phyloP scores from a whole-genome alignment of 2,888 invertebrate species.

The Eupsilia transversa region DNA sequence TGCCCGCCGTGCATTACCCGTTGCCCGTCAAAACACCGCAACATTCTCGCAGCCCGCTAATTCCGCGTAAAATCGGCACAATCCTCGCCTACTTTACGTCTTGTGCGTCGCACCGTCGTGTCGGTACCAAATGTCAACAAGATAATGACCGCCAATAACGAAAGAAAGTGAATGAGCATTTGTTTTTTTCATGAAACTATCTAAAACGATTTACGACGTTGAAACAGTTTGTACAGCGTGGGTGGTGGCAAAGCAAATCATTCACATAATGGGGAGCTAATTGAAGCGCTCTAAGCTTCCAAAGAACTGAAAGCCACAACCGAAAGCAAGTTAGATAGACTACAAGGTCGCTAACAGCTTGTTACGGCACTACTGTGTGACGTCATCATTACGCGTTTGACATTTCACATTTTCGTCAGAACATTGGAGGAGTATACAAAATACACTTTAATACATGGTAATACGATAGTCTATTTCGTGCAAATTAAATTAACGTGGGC shows the following conservation, averaged over 20 bases:
- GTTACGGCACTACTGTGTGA: conserved; percentile 57
- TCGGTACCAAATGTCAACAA: conserved; percentile 64
- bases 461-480: conserved; percentile 26
- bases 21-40: conserved; percentile 65
- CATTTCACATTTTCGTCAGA: conserved; percentile 54
- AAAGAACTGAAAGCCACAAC: conserved; percentile 55
- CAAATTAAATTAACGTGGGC: conserved; percentile 29
- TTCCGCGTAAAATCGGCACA: conserved; percentile 57
- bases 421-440: conserved; percentile 36
- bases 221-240: conserved; percentile 31
- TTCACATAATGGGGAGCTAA: conserved; percentile 47
- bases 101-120: too few relatives aligned
- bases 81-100: conserved; percentile 53
- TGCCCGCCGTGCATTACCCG: conserved; percentile 55
- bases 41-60: conserved; percentile 59
- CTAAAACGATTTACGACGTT: conserved; percentile 42
- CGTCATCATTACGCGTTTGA: conserved; percentile 58
- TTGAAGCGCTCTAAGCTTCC: conserved; percentile 51
- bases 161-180: conserved; percentile 62
- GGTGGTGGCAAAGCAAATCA: conserved; percentile 41
- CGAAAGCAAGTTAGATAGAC: conserved; percentile 44
- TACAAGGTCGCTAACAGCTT: conserved; percentile 64
- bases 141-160: conserved; percentile 64
- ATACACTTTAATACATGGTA: conserved; percentile 29
- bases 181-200: conserved; percentile 48